Conservation (phyloP, 2,797 vertebrate genomes). For the Thripadectes ignobilis region DNA sequence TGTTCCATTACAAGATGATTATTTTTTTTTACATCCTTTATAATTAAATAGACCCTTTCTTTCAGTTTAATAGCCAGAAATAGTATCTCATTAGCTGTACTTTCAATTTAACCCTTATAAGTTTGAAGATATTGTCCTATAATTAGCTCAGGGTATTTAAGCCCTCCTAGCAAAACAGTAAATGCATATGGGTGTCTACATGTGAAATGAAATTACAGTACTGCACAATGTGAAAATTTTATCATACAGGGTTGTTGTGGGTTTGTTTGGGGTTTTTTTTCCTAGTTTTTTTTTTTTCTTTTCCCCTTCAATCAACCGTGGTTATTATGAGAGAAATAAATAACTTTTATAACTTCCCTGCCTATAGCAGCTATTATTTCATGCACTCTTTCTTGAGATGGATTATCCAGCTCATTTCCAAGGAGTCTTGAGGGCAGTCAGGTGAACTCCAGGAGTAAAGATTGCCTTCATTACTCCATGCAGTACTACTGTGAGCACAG, state of each 20-base stretch:
- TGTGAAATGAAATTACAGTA: conserved; percentile 45
- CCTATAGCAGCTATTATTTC: conserved; percentile 31
- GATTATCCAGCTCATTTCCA: conserved; percentile 42
- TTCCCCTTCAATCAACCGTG: not conserved
- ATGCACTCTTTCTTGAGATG: not conserved
- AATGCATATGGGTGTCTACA: conserved; percentile 21
- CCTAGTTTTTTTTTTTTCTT: too few species aligned
- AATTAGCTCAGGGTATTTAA: conserved; percentile 62
- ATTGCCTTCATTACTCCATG: not conserved
- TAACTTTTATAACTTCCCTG: conserved; percentile 42
- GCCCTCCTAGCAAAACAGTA: conserved; percentile 30
- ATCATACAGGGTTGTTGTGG: not conserved
- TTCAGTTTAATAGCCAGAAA: conserved; percentile 42
- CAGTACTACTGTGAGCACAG: not conserved
- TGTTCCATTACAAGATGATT: conserved; percentile 16
- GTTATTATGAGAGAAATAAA: conserved; percentile 47
- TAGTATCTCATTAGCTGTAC: conserved; percentile 49
- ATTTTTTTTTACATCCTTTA: conserved; percentile 9
- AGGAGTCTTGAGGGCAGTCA: conserved; percentile 2
- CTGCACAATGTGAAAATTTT: not conserved
- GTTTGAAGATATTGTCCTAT: conserved; percentile 46
- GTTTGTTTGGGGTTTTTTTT: not conserved
- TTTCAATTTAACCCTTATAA: conserved; percentile 57
- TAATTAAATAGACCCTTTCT: conserved; percentile 57
- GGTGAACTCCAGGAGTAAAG: conserved; percentile 1